Evolutionary conservation across 2,797 vertebrate species (phyloP).

Genomic region (Tenualosa ilisha): DNA sequence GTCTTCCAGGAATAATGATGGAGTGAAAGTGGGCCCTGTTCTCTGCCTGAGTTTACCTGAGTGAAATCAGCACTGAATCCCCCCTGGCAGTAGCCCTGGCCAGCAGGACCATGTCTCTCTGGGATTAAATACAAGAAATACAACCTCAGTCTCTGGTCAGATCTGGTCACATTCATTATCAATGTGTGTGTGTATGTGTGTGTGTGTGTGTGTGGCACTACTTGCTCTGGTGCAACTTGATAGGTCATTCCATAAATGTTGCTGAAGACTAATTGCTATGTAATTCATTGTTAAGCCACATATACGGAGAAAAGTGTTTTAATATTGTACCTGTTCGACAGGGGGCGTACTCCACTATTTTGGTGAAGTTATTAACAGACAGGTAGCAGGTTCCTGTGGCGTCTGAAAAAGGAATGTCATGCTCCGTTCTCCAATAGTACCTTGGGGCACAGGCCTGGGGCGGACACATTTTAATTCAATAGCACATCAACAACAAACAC

Average conservation of each 20-base stretch:
- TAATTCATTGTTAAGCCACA: not conserved
- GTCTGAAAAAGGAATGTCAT: conserved; percentile 73
- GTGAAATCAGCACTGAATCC: conserved; percentile 95
- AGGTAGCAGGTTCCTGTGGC: conserved; percentile 90
- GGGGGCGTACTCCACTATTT: conserved; percentile 88
- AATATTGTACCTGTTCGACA: conserved; percentile 84
- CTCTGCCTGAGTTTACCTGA: conserved; percentile 68
- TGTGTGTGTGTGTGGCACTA: not conserved
- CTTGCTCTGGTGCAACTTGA: not conserved
- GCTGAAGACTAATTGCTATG: not conserved
- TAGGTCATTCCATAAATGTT: not conserved
- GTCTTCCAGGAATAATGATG: not conserved
- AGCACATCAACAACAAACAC: not conserved
- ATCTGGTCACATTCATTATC: too few species aligned
- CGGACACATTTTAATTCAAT: not conserved
- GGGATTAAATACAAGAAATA: conserved; percentile 43
- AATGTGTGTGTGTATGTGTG: not conserved
- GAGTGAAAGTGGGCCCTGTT: not conserved
- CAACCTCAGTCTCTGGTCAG: conserved; percentile 23
- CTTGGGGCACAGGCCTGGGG: conserved; percentile 87
- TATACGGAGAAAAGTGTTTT: not conserved
- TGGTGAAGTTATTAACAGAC: conserved; percentile 85
- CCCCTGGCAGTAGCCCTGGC: conserved; percentile 92
- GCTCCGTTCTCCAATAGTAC: conserved; percentile 85
- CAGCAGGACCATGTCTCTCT: conserved; percentile 77